These are phyloP conservation scores for Nicator chloris DNA, from an alignment of 2,113 vertebrate genomes.

Conservation along the genomic window DNA sequence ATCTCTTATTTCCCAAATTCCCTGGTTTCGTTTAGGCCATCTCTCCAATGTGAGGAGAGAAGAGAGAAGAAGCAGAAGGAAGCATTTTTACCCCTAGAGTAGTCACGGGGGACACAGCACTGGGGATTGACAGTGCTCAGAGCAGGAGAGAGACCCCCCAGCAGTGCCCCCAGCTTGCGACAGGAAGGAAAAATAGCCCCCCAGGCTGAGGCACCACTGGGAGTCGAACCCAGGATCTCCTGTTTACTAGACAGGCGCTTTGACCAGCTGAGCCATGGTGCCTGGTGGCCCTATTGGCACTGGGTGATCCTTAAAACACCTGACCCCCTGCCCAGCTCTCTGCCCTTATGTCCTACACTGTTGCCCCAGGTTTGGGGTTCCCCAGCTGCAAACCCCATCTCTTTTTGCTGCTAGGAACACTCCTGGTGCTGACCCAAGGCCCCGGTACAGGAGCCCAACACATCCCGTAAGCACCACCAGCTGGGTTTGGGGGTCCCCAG, in stretches of 20 bases:
- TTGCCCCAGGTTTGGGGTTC: not conserved
- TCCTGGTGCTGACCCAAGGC: not conserved
- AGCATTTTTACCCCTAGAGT: not conserved
- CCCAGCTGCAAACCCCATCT: too few species aligned
- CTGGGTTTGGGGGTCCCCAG: not conserved
- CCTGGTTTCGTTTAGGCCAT: not conserved
- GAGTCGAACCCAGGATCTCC: constrained; percentile 88
- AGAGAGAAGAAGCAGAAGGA: not conserved
- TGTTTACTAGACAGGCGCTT: constrained; percentile 88
- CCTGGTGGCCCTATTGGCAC: accelerated
- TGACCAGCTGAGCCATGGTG: constrained; percentile 83
- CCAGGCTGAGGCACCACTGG: constrained; percentile 76
- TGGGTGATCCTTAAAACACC: too few species aligned
- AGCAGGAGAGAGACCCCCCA: not conserved
- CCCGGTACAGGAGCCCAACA: not conserved
- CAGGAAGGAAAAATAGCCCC: not conserved
- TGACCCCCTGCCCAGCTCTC: not conserved
- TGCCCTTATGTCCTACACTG: accelerated
- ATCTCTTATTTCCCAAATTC: not conserved
- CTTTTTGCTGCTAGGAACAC: not conserved
- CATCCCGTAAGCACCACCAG: too few species aligned
- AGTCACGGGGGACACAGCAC: accelerated
- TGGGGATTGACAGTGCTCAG: not conserved
- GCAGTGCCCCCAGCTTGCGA: not conserved
- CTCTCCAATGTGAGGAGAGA: not conserved